Evolutionary conservation across 1,140 invertebrate species (phyloP).

Genomic region (Aphis craccivora): DNA sequence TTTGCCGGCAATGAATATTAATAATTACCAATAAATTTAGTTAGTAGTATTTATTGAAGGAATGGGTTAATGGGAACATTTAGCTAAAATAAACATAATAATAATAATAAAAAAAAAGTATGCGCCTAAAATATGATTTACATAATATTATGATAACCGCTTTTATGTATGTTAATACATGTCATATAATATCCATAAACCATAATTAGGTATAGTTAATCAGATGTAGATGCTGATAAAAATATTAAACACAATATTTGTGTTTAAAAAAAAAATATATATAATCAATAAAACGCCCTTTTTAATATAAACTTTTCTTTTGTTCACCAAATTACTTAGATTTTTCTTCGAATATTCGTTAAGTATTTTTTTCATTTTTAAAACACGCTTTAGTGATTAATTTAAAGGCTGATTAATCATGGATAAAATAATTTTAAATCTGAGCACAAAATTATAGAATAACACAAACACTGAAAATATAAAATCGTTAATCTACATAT

Average conservation of each 20-base stretch:
- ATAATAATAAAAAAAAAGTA: background rate
- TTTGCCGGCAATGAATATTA: background rate
- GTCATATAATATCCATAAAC: background rate
- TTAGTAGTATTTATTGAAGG: background rate
- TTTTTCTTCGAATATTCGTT: background rate
- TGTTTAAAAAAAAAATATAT: background rate
- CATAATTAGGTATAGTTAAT: background rate
- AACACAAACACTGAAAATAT: background rate
- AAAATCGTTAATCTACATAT: background rate
- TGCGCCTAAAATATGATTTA: background rate
- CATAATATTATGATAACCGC: background rate
- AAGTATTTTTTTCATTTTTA: conserved; percentile 9
- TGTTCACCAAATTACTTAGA: background rate
- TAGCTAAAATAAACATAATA: too few species aligned
- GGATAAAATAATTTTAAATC: conserved; percentile 16
- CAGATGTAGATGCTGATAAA: background rate
- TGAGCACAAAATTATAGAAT: background rate
- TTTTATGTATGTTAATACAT: background rate
- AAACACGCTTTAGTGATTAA: conserved; percentile 27
- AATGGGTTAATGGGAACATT: background rate
- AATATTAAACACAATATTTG: background rate
- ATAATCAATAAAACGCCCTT: conserved; percentile 1
- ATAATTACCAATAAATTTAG: background rate
- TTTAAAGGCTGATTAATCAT: background rate
- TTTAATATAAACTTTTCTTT: conserved; percentile 20